Percentiles rank a stretch among this genome's conserved stretches.
Conservation (phyloP, 2,888 invertebrate genomes). For the Selenia dentaria region DNA sequence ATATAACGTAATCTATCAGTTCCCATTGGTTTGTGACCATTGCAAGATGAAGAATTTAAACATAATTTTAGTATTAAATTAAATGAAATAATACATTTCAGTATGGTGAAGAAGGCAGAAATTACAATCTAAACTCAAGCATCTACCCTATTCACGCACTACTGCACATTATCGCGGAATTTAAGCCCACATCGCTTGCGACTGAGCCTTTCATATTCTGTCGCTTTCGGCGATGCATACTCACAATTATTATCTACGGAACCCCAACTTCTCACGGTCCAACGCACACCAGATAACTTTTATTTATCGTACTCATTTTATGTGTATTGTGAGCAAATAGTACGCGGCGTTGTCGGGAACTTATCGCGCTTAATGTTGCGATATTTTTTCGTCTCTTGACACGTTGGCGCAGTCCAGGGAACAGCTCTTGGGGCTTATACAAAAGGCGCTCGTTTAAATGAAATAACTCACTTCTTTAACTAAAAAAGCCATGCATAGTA, state of each 20-base stretch:
- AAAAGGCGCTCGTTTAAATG: background rate
- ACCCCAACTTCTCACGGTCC: slow-evolving; percentile 32
- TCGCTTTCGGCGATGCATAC: slow-evolving; percentile 6
- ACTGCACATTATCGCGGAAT: background rate
- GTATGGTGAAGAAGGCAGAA: no score
- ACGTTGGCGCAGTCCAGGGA: slow-evolving; percentile 23
- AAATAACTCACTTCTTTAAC: background rate
- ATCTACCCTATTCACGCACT: background rate
- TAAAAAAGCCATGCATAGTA: background rate
- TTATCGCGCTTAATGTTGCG: slow-evolving; percentile 73
- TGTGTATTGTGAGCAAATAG: slow-evolving; percentile 64
- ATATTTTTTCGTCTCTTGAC: slow-evolving; percentile 47
- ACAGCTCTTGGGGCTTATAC: slow-evolving; percentile 18
- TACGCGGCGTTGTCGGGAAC: slow-evolving; percentile 60
- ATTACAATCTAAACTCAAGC: no score
- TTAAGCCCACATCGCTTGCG: background rate
- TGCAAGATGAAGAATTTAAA: no score
- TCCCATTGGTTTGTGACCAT: no score
- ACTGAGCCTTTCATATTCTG: background rate
- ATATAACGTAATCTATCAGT: no score
- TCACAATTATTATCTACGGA: slow-evolving; percentile 25
- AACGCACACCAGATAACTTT: slow-evolving; percentile 39
- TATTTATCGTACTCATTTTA: slow-evolving; percentile 67
- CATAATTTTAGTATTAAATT: no score
- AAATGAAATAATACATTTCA: no score